These are phyloP conservation scores for Cavia porcellus DNA, from an alignment of 2,113 vertebrate genomes.

Conservation along the genomic window DNA sequence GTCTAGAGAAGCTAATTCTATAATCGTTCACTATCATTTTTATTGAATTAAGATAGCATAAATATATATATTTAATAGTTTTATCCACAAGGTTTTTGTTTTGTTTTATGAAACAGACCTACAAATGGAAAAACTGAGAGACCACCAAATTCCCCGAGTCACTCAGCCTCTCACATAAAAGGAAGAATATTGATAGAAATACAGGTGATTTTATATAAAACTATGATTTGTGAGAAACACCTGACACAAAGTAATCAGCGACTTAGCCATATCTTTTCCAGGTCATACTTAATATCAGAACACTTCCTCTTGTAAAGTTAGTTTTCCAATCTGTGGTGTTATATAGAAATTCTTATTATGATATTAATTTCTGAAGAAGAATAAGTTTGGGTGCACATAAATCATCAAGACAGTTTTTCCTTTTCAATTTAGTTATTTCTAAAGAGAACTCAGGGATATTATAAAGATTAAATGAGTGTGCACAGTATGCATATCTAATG, in stretches of 20 bases:
- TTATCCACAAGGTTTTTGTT: neutral
- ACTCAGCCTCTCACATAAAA: neutral
- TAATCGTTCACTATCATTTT: neutral
- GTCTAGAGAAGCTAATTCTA: neutral
- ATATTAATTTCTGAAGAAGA: neutral
- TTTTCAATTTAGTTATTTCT: neutral
- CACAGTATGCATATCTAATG: neutral
- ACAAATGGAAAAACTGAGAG: neutral
- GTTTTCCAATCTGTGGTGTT: neutral
- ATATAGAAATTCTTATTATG: neutral
- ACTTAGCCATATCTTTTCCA: neutral
- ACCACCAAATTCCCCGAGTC: neutral
- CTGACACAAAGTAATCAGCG: neutral
- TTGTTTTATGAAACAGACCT: rapidly evolving
- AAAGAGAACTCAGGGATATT: neutral
- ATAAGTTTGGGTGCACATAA: neutral
- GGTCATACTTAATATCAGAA: neutral
- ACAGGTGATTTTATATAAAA: neutral
- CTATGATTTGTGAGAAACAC: neutral
- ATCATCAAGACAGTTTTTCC: neutral
- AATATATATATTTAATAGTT: neutral
- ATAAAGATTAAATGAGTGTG: neutral
- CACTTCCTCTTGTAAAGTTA: neutral
- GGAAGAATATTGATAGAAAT: neutral
- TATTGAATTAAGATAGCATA: neutral